Base-by-base conservation (phyloP, 2,113 vertebrate genomes). In the Gavia stellata region DNA sequence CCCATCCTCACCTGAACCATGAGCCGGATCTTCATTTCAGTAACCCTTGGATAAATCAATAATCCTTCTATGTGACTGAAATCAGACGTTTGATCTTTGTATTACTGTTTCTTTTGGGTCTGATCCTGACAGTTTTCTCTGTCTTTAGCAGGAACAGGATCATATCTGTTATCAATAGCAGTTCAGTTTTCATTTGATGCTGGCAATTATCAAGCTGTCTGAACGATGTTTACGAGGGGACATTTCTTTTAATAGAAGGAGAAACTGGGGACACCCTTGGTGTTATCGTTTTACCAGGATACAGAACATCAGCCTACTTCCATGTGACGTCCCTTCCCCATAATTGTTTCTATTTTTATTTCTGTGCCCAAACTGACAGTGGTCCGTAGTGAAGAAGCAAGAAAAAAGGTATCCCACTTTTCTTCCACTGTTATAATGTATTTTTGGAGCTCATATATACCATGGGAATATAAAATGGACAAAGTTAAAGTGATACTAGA, bases 1-100 rank as follows among this genome's bases (percentile, higher is more conserved):
- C 52, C 49, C 91, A 92, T 61, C 91, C 81, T 97, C 92, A 97
- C 94, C 95, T 92, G 92, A 94, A 96, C 91, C 70, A 90, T 7
- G 29, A 96, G 77, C 81, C 88, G 79, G 81, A 87, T 80, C 91
- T 94, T 96, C 47, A 80, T 92, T 94, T 97, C 91, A 77, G 77
- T 87, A 94, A 93, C 83, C 70, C 49, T 68, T 79, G 62, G 84
- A 91, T 87, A 91, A 97, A 94, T 95, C 94, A 95, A 92, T 95
- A 94, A 92, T 91, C 86, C 50, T 86, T 91, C 87, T 66, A 29
- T 93, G 74, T 92, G 79, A 62, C 82, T 88, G 45, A 95, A 95
- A 94, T 93, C 95, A 92, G 62, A 90, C 50, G 36, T 17, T 59
- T 2, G 3, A 66, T 68, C 81, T 92, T 93, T 77, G 19, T 80